phyloP scores from a whole-genome alignment of 2,113 vertebrate genomes.

The Crocuta crocuta region DNA sequence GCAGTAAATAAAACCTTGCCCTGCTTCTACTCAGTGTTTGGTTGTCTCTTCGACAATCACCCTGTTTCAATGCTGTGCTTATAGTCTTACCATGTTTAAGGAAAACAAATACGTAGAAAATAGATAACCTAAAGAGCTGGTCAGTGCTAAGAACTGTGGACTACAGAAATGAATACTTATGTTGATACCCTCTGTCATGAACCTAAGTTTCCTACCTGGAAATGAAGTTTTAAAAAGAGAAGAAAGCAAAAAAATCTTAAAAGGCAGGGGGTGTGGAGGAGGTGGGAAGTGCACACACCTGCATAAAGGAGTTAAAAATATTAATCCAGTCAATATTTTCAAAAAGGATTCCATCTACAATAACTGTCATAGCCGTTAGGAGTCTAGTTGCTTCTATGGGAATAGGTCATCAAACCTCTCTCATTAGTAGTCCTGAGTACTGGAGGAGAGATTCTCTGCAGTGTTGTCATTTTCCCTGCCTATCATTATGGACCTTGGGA shows the following conservation, averaged over 20 bases:
- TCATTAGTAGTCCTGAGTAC: background rate
- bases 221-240: background rate
- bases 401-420: background rate
- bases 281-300: background rate
- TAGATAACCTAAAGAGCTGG: background rate
- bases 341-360: background rate
- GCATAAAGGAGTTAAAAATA: background rate
- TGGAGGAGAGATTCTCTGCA: background rate
- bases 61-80: background rate
- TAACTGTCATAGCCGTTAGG: background rate
- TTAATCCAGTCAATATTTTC: background rate
- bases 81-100: background rate
- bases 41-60: no score
- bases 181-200: background rate
- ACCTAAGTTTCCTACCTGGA: background rate
- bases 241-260: background rate
- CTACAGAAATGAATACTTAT: background rate
- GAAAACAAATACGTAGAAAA: background rate
- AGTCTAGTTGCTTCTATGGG: background rate
- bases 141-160: background rate
- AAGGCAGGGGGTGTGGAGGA: background rate
- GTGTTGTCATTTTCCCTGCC: background rate
- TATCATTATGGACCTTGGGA: background rate
- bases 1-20: no score
- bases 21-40: no score